A percentile compares a stretch with the other conserved stretches of the same genome.
Evolutionary conservation across 1,140 invertebrate species (phyloP).

Genomic region (Drosophila lini): DNA sequence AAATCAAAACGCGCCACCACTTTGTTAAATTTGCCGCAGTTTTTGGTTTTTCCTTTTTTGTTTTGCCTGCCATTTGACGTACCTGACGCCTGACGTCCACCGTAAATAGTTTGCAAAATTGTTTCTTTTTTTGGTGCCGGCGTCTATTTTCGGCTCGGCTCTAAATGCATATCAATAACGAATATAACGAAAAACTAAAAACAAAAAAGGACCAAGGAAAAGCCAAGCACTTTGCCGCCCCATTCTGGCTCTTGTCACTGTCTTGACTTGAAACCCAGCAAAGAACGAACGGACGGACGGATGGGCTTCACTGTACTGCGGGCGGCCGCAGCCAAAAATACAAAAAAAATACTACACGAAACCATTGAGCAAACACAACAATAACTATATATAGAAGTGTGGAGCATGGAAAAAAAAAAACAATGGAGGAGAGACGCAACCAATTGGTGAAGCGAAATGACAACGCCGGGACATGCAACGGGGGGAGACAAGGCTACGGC

Average conservation of each 20-base stretch:
- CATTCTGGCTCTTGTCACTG: slow-evolving; percentile 48
- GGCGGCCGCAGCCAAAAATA: slow-evolving; percentile 58
- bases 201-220: slow-evolving; percentile 1
- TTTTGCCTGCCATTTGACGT: slow-evolving; percentile 50
- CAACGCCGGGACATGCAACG: slow-evolving; percentile 51
- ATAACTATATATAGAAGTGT: neutral
- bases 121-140: slow-evolving; percentile 54
- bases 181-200: neutral
- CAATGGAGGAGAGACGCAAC: slow-evolving; percentile 49
- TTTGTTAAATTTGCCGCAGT: slow-evolving; percentile 18
- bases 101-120: slow-evolving; percentile 61
- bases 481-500: slow-evolving; percentile 5
- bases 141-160: slow-evolving; percentile 51
- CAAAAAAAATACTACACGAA: slow-evolving; percentile 50
- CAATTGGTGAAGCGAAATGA: slow-evolving; percentile 62
- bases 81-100: slow-evolving; percentile 45
- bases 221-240: slow-evolving; percentile 31
- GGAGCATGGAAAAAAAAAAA: slow-evolving; percentile 25
- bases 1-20: slow-evolving; percentile 10
- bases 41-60: slow-evolving; percentile 7
- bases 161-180: slow-evolving; percentile 57
- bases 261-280: slow-evolving; percentile 27
- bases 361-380: slow-evolving; percentile 61
- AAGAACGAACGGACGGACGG: slow-evolving; percentile 1
- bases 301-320: slow-evolving; percentile 46